Evolutionary conservation across 2,888 invertebrate genomes (phyloP).

Genomic region (Malthinus flaveolus): DNA sequence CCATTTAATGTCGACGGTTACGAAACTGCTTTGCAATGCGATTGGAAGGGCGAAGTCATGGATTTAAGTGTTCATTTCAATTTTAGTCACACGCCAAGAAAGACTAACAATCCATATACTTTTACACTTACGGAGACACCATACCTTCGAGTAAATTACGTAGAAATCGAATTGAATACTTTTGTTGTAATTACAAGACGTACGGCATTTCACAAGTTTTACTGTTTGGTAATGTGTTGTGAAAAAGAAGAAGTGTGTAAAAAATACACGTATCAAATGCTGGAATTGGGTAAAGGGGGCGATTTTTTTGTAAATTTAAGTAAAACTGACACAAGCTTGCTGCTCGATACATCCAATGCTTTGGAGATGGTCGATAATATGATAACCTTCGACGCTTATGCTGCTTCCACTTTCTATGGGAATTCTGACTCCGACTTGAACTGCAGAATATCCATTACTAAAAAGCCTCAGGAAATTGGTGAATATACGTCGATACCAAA

Average conservation of each 20-base stretch:
- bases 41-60: conserved; percentile 38
- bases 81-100: not conserved
- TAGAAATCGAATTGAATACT: conserved; percentile 38
- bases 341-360: conserved; percentile 9
- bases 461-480: conserved; percentile 15
- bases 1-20: conserved; percentile 24
- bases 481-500: conserved; percentile 4
- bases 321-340: conserved; percentile 9
- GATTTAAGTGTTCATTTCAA: conserved; percentile 42
- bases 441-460: conserved; percentile 20
- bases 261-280: conserved; percentile 26
- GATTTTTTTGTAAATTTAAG: conserved; percentile 24
- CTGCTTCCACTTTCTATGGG: conserved; percentile 11
- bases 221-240: conserved; percentile 8
- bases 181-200: conserved; percentile 38
- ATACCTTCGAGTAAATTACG: conserved; percentile 33
- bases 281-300: conserved; percentile 21
- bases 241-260: conserved; percentile 7
- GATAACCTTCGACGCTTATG: conserved; percentile 17
- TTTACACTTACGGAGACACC: conserved; percentile 6
- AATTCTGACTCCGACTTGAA: conserved; percentile 8
- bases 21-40: conserved; percentile 30
- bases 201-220: conserved; percentile 9
- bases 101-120: not conserved
- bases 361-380: conserved; percentile 18